Percentiles rank a stretch among this genome's conserved stretches.
phyloP scores from a whole-genome alignment of 2,113 vertebrate genomes.

The human region DNA sequence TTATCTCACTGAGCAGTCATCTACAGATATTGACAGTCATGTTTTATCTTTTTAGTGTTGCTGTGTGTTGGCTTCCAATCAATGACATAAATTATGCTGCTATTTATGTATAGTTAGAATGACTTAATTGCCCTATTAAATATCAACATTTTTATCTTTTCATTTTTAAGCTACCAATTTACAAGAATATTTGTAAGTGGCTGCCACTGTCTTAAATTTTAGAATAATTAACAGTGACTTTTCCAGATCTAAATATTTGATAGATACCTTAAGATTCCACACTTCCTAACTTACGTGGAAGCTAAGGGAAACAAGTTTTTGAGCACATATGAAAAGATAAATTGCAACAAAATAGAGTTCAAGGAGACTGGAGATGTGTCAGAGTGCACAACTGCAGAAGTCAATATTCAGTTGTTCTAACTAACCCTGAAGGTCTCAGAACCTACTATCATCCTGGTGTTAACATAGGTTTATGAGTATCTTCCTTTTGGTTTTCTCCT shows the following conservation, averaged over 20 bases:
- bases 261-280: not conserved
- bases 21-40: not conserved
- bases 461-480: not conserved
- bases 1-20: not conserved
- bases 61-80: not conserved
- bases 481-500: not conserved
- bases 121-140: not conserved
- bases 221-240: not conserved
- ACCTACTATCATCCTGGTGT: not conserved
- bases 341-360: not conserved
- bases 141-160: not conserved
- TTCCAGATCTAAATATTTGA: not conserved
- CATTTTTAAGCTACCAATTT: not conserved
- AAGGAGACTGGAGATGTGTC: not conserved
- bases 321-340: not conserved
- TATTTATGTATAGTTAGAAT: not conserved
- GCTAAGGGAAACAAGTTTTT: not conserved
- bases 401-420: not conserved
- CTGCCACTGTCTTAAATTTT: not conserved
- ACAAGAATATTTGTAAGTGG: not conserved
- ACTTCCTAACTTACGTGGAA: not conserved
- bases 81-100: slow-evolving; percentile 38
- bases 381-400: not conserved
- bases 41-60: not conserved
- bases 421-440: not conserved